Evolutionary conservation across 2,888 invertebrate species (phyloP).

Genomic region (Steinernema scapterisci): DNA sequence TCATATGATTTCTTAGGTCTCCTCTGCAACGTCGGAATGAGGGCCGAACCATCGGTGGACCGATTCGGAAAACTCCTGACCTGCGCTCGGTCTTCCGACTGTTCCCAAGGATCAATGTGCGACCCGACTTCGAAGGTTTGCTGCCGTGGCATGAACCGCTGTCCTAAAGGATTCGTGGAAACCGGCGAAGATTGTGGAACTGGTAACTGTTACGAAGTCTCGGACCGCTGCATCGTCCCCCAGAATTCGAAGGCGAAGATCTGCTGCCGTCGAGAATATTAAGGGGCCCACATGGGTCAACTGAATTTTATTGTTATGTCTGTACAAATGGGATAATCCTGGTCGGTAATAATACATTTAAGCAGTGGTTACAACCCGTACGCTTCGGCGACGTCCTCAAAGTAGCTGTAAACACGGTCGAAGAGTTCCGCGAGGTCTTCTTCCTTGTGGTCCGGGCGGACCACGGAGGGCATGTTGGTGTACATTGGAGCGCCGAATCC

Average conservation of each 20-base stretch:
- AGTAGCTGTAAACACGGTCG: constrained; percentile 36
- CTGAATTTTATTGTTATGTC: not conserved
- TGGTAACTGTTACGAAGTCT: not conserved
- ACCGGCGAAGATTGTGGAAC: constrained; percentile 54
- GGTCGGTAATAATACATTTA: not conserved
- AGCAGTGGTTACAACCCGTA: constrained; percentile 3
- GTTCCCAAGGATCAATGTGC: constrained; percentile 54
- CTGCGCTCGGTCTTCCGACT: constrained; percentile 48
- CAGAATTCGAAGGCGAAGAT: constrained; percentile 52
- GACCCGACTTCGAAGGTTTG: constrained; percentile 59
- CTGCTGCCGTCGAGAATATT: constrained; percentile 43
- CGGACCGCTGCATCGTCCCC: not conserved
- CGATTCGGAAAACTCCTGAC: constrained; percentile 49
- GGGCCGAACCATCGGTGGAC: constrained; percentile 61
- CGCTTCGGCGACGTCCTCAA: constrained; percentile 45
- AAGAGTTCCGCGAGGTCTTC: constrained; percentile 41
- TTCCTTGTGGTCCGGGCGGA: constrained; percentile 36
- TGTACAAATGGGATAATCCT: not conserved
- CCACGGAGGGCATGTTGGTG: constrained; percentile 45
- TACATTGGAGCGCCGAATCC: constrained; percentile 46
- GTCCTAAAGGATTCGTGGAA: constrained; percentile 60
- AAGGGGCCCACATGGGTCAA: not conserved
- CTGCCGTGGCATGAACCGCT: constrained; percentile 62
- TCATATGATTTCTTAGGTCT: constrained; percentile 44
- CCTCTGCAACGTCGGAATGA: constrained; percentile 59